phyloP scores from a whole-genome alignment of 2,113 vertebrate species.

The Ciconia maguari region DNA sequence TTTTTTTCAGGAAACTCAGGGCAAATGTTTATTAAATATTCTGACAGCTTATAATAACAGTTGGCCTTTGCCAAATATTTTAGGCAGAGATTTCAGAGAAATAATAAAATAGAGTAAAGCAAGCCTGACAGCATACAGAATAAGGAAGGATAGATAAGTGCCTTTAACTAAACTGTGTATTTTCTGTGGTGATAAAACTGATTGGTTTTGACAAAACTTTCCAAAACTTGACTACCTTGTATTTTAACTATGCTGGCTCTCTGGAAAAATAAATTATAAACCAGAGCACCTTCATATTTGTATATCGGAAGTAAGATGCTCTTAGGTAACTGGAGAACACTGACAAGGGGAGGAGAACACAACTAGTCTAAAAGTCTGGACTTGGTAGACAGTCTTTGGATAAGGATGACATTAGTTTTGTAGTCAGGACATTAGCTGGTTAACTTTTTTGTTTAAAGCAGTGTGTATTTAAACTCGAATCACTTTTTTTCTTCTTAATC shows the following conservation, averaged over 20 bases:
- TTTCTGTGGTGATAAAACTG: neutral
- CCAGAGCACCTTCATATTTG: neutral
- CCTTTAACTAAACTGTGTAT: neutral
- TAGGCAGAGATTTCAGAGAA: neutral
- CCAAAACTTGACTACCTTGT: neutral
- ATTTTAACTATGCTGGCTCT: neutral
- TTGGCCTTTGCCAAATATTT: neutral
- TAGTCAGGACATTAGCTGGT: neutral
- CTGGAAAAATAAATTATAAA: neutral
- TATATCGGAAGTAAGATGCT: neutral
- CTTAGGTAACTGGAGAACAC: neutral
- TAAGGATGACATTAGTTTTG: neutral
- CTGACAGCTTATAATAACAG: neutral
- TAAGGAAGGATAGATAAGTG: neutral
- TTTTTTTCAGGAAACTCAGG: neutral
- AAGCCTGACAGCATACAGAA: neutral
- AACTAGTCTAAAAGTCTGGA: neutral
- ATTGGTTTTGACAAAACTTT: neutral
- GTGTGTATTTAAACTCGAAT: fast-evolving
- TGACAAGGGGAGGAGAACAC: neutral
- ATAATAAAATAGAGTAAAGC: neutral
- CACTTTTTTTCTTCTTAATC: neutral
- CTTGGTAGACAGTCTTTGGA: neutral
- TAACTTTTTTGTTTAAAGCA: neutral
- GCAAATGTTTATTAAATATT: neutral